phyloP scores from a whole-genome alignment of 2,113 vertebrate species.

The Hemicordylus capensis region DNA sequence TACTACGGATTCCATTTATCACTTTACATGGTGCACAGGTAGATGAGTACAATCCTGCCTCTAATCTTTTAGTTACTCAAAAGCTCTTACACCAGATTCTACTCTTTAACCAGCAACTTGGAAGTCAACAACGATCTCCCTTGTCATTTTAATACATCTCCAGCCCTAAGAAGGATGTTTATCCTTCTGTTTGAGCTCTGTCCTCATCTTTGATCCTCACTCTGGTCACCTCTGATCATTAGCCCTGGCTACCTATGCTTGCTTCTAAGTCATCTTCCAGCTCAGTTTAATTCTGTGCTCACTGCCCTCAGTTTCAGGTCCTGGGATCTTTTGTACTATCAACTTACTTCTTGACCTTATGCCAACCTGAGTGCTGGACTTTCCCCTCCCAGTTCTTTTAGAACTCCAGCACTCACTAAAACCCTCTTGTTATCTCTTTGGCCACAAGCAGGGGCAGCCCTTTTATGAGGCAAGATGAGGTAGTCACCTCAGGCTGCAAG shows the following conservation, averaged over 20 bases:
- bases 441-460: too few relatives aligned
- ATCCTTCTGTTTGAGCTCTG: not conserved
- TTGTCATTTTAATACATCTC: not conserved
- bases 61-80: not conserved
- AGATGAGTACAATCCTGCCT: not conserved
- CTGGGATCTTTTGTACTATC: not conserved
- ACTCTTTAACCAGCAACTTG: not conserved
- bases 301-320: not conserved
- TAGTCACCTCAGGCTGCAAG: too few relatives aligned
- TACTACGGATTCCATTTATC: not conserved
- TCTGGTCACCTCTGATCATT: too few relatives aligned
- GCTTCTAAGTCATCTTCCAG: not conserved
- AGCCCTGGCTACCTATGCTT: not conserved
- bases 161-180: not conserved
- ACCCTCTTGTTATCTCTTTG: not conserved
- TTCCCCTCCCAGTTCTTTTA: not conserved
- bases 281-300: not conserved
- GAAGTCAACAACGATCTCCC: not conserved
- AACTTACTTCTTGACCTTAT: not conserved
- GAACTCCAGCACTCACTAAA: not conserved
- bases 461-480: too few relatives aligned
- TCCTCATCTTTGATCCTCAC: not conserved
- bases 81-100: not conserved
- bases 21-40: not conserved
- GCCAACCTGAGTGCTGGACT: not conserved